Base-by-base conservation (phyloP, 2,113 vertebrate species). In the Plestiodon gilberti region DNA sequence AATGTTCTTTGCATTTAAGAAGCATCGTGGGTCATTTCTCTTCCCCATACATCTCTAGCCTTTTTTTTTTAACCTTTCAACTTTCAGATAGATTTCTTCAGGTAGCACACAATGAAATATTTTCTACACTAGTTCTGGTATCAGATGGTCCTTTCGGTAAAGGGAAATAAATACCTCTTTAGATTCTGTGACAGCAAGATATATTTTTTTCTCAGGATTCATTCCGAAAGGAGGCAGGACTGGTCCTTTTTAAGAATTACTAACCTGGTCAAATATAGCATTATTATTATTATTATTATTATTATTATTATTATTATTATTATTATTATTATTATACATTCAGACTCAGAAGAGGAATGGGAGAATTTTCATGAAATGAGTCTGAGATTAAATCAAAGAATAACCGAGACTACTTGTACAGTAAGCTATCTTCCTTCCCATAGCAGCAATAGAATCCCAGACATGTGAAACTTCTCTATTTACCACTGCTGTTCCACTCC, bases 371-470 rank as follows among this genome's bases (percentile, higher is more conserved):
- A 71, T 82, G 55, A 43, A 91, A 86, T 55, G 30, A n/a, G 83
- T 90, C 55, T 77, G 48, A 89, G 79, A 87, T 89, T 43, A 48
- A 81, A 83, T 69, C 30, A 84, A 86, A 89, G 0, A 8, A 64
- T 62, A 61, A 65, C 8, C 52, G 28, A 87, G 0, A 1, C 78
- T 75, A 86, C 18, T 4, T 76, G 38, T 15, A 67, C 38, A 17
- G 9, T 87, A 38, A 73, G 84, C 48, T 0, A 43, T 81, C 84
- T 84, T 20, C 55, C 69, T 76, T 61, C 8, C 62, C 70, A 70
- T 18, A 83, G 89, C 83, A 25, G 0, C 43, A 83, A 59, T 57
- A 79, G 25, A 59, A 28, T 3, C 35, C 5, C 62, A 13, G 30
- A 64, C 1, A 15, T 80, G 30, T 48, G 1, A 38, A 0, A 9